Conservation (phyloP, 92 coral and sea anemone genomes). For the Metridium senile region DNA sequence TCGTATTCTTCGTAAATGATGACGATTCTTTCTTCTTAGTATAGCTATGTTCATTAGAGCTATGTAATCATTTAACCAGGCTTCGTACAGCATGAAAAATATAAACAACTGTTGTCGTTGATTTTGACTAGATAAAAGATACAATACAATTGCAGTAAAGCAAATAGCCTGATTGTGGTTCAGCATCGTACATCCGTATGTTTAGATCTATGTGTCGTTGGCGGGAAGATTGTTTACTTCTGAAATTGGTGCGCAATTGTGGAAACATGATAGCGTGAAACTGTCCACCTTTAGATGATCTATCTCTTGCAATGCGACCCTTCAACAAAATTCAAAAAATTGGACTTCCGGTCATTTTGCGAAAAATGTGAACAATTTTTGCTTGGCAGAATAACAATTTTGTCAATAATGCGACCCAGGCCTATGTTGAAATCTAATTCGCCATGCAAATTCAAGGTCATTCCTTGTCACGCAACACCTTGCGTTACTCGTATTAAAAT, state of each 20-base stretch:
- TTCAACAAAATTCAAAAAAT: no score
- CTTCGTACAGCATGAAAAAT: constrained; percentile 11
- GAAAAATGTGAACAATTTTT: no score
- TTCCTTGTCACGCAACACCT: no score
- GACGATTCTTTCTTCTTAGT: constrained; percentile 14
- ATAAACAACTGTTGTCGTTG: neutral
- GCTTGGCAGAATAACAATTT: no score
- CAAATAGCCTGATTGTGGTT: neutral
- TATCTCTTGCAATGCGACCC: no score
- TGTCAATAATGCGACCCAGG: no score
- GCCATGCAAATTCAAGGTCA: no score
- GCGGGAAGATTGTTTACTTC: neutral
- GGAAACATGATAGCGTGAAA: no score
- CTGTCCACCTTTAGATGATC: no score
- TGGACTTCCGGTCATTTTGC: no score
- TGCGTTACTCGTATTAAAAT: no score
- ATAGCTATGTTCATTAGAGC: neutral
- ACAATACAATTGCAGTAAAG: neutral
- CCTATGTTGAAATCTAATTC: no score
- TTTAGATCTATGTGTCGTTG: neutral
- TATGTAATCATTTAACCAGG: constrained; percentile 8
- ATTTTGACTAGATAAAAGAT: neutral
- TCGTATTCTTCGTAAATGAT: constrained; percentile 1
- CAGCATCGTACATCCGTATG: neutral
- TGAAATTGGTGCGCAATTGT: neutral